Percentiles rank a stretch among this genome's conserved stretches.
Conservation (phyloP, 2,888 invertebrate genomes). For the Drosophila seclusa region DNA sequence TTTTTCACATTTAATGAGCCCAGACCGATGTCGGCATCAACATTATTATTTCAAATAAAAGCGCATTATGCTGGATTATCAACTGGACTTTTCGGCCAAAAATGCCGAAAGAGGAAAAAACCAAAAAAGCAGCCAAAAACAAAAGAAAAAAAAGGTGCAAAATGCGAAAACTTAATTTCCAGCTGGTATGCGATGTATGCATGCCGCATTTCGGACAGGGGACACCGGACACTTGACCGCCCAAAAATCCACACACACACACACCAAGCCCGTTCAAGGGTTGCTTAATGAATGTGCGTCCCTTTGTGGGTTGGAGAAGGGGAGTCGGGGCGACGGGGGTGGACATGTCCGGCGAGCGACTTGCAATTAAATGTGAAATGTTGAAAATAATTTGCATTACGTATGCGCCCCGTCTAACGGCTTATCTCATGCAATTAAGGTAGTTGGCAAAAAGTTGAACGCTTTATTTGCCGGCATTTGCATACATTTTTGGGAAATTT, state of each 20-base stretch:
- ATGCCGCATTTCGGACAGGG: constrained; percentile 58
- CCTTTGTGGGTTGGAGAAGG: neutral
- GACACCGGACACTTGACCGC: constrained; percentile 58
- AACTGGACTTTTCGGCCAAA: constrained; percentile 55
- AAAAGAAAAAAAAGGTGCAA: constrained; percentile 64
- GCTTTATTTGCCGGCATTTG: constrained; percentile 68
- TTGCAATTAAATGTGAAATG: constrained; percentile 78
- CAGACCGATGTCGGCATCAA: constrained; percentile 77
- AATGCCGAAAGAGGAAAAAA: constrained; percentile 5
- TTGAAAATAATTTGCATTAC: constrained; percentile 79
- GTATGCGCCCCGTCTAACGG: constrained; percentile 72
- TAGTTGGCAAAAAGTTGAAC: constrained; percentile 71
- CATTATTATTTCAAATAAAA: constrained; percentile 83
- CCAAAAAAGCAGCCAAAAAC: neutral
- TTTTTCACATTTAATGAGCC: constrained; percentile 71
- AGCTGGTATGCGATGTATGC: constrained; percentile 70
- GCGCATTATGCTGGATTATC: constrained; percentile 83
- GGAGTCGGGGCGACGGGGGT: neutral
- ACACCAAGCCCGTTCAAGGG: constrained; percentile 33
- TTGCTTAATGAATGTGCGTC: constrained; percentile 76
- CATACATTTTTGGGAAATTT: constrained; percentile 73
- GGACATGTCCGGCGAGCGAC: constrained; percentile 41
- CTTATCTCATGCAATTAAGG: constrained; percentile 83
- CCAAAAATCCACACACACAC: constrained; percentile 4
- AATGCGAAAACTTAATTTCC: constrained; percentile 80